phyloP scores from a whole-genome alignment of 2,113 vertebrate species.

The Garra rufa region DNA sequence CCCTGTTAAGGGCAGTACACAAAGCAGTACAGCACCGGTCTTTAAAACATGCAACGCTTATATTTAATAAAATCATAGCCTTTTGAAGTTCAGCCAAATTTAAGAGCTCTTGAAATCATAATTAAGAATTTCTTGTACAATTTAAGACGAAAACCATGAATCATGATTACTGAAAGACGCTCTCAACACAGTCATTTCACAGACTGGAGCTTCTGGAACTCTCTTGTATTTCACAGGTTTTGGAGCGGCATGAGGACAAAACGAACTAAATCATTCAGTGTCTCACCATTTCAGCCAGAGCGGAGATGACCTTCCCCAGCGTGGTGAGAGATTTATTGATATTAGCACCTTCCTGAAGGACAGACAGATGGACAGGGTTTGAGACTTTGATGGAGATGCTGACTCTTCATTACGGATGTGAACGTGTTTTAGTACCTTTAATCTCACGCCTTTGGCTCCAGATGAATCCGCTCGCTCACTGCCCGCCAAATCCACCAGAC shows the following conservation, averaged over 20 bases:
- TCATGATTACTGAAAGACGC: no score
- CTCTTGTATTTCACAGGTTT: background rate
- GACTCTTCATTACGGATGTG: background rate
- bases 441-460: constrained; percentile 83
- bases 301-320: constrained; percentile 89
- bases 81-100: no score
- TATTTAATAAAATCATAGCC: no score
- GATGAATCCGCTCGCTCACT: constrained; percentile 88
- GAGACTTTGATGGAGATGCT: background rate
- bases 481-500: constrained; percentile 88
- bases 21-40: no score
- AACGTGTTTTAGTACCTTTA: constrained; percentile 77
- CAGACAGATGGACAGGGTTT: background rate
- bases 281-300: constrained; percentile 86
- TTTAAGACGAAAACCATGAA: no score
- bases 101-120: no score
- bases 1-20: no score
- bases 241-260: background rate
- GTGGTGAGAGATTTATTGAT: constrained; percentile 94
- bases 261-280: background rate
- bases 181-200: no score
- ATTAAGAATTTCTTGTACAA: no score
- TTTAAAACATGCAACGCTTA: no score
- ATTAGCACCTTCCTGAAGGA: constrained; percentile 86
- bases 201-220: background rate